phyloP scores from a whole-genome alignment of 2,113 vertebrate genomes.

The Cheirogaleus medius region DNA sequence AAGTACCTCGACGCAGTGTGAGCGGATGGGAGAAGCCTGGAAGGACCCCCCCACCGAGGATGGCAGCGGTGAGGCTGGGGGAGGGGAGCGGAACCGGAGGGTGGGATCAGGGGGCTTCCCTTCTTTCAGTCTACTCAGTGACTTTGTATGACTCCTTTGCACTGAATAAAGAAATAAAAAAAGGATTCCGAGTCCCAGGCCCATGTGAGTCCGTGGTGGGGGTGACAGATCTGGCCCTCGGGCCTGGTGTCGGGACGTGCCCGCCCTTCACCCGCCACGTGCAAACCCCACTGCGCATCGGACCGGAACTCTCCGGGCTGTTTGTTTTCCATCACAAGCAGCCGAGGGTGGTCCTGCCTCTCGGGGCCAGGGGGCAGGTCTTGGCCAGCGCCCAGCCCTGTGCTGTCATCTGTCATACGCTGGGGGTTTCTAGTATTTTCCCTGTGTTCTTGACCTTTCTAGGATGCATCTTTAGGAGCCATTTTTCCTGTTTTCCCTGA shows the following conservation, averaged over 20 bases:
- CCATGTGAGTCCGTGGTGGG: fast-evolving
- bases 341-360: not conserved
- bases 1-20: fast-evolving
- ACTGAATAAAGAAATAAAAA: not conserved
- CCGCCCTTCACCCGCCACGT: fast-evolving
- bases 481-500: not conserved
- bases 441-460: fast-evolving
- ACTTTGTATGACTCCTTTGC: not conserved
- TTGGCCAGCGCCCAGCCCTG: not conserved
- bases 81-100: fast-evolving
- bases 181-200: not conserved
- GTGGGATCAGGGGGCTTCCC: not conserved
- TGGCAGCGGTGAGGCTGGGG: fast-evolving
- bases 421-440: too few species aligned
- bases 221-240: not conserved
- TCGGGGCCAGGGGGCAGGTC: fast-evolving
- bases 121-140: not conserved
- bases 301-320: not conserved
- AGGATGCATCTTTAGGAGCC: not conserved
- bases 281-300: not conserved
- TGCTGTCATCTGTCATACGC: fast-evolving
- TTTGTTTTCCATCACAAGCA: not conserved
- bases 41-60: fast-evolving
- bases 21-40: fast-evolving
- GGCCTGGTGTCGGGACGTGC: fast-evolving